Evolutionary conservation across 2,888 invertebrate genomes (phyloP).

Genomic region (Drosophila picticornis): DNA sequence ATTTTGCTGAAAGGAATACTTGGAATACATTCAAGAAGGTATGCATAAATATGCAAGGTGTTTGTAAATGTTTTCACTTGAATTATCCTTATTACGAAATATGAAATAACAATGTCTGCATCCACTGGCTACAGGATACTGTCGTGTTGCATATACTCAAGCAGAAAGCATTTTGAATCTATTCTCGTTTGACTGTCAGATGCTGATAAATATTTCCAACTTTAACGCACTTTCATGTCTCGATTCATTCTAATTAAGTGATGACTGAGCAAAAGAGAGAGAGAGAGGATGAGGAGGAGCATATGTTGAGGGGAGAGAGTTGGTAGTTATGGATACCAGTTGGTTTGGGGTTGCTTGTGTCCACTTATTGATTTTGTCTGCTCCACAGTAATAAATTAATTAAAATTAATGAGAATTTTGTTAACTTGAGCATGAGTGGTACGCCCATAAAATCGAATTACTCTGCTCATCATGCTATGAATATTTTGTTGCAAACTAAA

Average conservation of each 20-base stretch:
- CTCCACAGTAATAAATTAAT: slow-evolving; percentile 40
- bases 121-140: background rate
- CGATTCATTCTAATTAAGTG: slow-evolving; percentile 50
- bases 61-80: background rate
- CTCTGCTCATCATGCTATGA: background rate
- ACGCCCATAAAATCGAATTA: slow-evolving; percentile 6
- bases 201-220: slow-evolving; percentile 29
- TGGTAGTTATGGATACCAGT: slow-evolving; percentile 6
- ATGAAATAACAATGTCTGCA: background rate
- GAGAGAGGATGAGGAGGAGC: too few species aligned
- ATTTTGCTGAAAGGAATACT: background rate
- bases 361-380: slow-evolving; percentile 49
- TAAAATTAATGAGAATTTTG: slow-evolving; percentile 53
- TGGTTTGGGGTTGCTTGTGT: slow-evolving; percentile 1
- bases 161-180: too few species aligned
- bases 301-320: background rate
- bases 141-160: background rate
- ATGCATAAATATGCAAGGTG: background rate
- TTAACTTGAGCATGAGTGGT: slow-evolving; percentile 31
- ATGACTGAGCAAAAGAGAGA: slow-evolving; percentile 1
- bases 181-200: slow-evolving; percentile 6
- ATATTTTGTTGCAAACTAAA: slow-evolving; percentile 9
- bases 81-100: background rate
- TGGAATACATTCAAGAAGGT: background rate
- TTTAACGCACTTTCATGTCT: background rate